Evolutionary conservation across 2,888 invertebrate species (phyloP).

Genomic region (Synanthedon andrenaeformis): DNA sequence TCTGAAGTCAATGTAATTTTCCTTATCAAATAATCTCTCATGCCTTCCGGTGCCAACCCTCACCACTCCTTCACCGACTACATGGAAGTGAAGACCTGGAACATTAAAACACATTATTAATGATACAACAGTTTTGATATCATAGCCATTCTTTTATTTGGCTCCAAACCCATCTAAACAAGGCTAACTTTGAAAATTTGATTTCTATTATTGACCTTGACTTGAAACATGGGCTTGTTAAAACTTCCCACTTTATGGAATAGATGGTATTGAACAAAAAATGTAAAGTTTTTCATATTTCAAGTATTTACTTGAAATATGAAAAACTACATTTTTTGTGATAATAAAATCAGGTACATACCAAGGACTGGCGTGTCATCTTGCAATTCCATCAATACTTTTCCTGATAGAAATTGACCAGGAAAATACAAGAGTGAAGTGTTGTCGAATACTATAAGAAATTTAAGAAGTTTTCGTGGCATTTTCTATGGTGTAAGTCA

Average conservation of each 20-base stretch:
- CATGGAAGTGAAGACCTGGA: conserved; percentile 91
- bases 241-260: too few relatives aligned
- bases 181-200: too few relatives aligned
- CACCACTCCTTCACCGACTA: conserved; percentile 95
- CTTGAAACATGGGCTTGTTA: too few relatives aligned
- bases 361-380: conserved; percentile 92
- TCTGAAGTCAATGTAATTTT: conserved; percentile 94
- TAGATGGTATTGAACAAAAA: too few relatives aligned
- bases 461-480: conserved; percentile 91
- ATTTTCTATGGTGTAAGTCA: conserved; percentile 47
- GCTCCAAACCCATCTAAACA: too few relatives aligned
- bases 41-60: conserved; percentile 84
- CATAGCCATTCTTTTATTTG: background rate
- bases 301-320: too few relatives aligned
- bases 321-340: too few relatives aligned
- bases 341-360: conserved; percentile 40
- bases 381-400: conserved; percentile 91
- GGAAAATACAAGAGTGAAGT: conserved; percentile 93
- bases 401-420: conserved; percentile 91
- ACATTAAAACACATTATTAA: conserved; percentile 10
- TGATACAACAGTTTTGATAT: background rate
- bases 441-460: conserved; percentile 93
- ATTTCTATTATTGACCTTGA: too few relatives aligned
- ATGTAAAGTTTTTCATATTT: too few relatives aligned
- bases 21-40: conserved; percentile 89